Percentiles rank a stretch among this genome's conserved stretches.
These are phyloP conservation scores for Gymnodraco acuticeps DNA, from an alignment of 2,797 vertebrate genomes.

Conservation along the genomic window DNA sequence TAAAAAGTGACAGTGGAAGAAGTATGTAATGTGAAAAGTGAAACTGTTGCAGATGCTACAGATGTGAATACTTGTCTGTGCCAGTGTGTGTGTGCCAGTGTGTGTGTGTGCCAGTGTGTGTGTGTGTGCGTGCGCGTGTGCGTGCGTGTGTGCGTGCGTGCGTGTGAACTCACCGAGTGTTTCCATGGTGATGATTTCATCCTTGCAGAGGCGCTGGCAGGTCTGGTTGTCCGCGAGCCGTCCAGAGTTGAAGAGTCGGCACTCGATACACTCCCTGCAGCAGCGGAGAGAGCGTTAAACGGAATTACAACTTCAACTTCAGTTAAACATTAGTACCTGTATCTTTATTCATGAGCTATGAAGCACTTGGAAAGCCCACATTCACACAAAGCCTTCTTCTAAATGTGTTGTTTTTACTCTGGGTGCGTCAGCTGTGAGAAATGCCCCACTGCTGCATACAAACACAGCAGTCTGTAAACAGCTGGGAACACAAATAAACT, in stretches of 20 bases:
- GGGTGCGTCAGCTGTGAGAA: not conserved
- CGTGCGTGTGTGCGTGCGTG: constrained; percentile 15
- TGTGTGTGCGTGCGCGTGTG: constrained; percentile 16
- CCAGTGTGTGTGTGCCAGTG: constrained; percentile 25
- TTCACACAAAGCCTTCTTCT: not conserved
- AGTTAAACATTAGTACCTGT: not conserved
- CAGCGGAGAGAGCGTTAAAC: constrained; percentile 8
- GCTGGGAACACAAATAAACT: not conserved
- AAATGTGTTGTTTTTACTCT: not conserved
- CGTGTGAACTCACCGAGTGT: constrained; percentile 86
- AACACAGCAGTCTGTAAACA: not conserved
- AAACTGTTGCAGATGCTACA: constrained; percentile 48
- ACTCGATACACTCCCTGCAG: constrained; percentile 95
- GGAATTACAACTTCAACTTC: not conserved
- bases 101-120: constrained; percentile 20
- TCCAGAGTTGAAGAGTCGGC: constrained; percentile 91
- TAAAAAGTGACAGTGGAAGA: constrained; percentile 33
- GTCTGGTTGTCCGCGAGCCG: constrained; percentile 94
- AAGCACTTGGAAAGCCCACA: not conserved
- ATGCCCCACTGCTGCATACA: not conserved
- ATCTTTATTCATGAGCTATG: not conserved
- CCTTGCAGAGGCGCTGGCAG: constrained; percentile 89
- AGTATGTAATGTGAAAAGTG: constrained; percentile 6
- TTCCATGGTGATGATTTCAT: constrained; percentile 92
- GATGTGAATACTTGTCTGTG: constrained; percentile 35